Evolutionary conservation across 2,113 vertebrate genomes (phyloP).

Genomic region (Rhynchopsitta pachyrhyncha): DNA sequence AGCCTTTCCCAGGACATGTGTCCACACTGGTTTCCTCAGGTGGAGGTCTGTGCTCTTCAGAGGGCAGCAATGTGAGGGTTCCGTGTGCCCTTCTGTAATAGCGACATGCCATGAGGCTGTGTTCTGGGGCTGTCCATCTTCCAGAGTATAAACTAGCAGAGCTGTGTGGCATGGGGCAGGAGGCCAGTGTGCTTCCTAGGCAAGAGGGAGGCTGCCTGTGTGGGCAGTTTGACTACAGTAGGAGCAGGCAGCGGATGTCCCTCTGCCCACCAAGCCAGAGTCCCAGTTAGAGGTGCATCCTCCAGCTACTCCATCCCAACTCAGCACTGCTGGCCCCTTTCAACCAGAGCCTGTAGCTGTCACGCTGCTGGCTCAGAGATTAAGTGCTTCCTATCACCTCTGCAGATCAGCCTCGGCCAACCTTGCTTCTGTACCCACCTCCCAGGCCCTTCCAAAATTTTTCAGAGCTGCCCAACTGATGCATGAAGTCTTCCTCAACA

Average conservation of each 20-base stretch:
- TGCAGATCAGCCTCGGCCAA: not conserved
- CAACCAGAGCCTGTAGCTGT: not conserved
- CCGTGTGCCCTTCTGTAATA: not conserved
- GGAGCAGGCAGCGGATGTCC: not conserved
- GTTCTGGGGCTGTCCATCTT: not conserved
- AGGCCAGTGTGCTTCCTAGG: not conserved
- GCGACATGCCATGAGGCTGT: not conserved
- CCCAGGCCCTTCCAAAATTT: not conserved
- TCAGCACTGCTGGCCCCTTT: not conserved
- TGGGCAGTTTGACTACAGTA: not conserved
- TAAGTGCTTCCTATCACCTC: not conserved
- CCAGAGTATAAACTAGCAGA: not conserved
- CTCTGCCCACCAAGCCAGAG: not conserved
- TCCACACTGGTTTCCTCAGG: not conserved
- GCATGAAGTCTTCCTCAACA: rapidly evolving
- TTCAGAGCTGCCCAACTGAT: not conserved
- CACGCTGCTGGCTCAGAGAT: not conserved
- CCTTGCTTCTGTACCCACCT: not conserved
- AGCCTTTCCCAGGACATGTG: not conserved
- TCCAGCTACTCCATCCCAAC: not conserved
- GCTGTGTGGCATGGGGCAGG: rapidly evolving
- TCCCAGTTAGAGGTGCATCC: not conserved
- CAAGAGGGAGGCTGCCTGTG: not conserved
- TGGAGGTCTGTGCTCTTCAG: not conserved
- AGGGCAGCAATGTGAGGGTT: rapidly evolving